Conservation (phyloP, 2,888 invertebrate genomes). For the Mystacides longicornis region DNA sequence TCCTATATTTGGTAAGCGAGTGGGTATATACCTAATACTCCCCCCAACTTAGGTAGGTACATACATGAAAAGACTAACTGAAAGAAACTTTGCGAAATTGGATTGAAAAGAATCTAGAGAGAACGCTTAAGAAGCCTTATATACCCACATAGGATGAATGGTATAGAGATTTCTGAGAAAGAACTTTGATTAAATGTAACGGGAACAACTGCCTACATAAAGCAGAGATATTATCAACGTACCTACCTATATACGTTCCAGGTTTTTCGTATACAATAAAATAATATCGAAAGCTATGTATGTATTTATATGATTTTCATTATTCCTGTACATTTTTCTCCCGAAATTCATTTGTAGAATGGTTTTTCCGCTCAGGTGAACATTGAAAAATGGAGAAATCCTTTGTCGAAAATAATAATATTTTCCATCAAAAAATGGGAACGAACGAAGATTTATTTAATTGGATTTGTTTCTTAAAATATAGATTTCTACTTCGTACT, state of each 20-base stretch:
- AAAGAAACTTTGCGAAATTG: slow-evolving; percentile 16
- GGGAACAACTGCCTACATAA: no score
- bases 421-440: neutral
- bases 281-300: slow-evolving; percentile 1
- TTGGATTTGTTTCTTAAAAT: neutral
- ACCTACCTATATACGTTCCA: no score
- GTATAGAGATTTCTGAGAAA: slow-evolving; percentile 10
- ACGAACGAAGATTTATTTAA: neutral
- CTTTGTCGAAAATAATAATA: neutral
- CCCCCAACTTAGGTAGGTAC: no score
- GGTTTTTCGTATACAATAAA: no score
- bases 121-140: slow-evolving; percentile 14
- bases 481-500: neutral
- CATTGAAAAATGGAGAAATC: neutral
- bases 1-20: neutral
- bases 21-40: neutral
- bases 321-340: no score
- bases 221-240: no score
- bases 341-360: slow-evolving; percentile 8
- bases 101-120: slow-evolving; percentile 19
- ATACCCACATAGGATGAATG: slow-evolving; percentile 14
- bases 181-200: slow-evolving; percentile 15
- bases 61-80: neutral
- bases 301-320: slow-evolving; percentile 9
- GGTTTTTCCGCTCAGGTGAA: neutral